Evolutionary conservation across 2,888 invertebrate genomes (phyloP).

Genomic region (Ophonus ardosiacus): DNA sequence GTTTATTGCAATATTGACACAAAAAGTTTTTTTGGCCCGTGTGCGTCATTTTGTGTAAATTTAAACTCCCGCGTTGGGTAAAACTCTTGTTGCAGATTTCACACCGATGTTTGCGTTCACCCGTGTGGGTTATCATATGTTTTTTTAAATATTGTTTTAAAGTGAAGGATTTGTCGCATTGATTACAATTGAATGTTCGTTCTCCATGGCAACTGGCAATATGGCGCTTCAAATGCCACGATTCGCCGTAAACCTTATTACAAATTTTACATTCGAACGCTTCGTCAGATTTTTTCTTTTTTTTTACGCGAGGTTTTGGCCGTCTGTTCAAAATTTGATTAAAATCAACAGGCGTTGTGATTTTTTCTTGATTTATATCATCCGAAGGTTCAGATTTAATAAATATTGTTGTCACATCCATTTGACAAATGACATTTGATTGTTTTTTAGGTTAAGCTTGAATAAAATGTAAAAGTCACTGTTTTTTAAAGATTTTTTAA

Average conservation of each 20-base stretch:
- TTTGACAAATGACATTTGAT: too few species aligned
- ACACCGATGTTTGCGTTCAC: not conserved
- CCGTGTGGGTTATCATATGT: slow-evolving; percentile 18
- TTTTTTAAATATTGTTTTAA: slow-evolving; percentile 22
- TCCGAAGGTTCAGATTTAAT: not conserved
- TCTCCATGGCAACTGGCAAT: not conserved
- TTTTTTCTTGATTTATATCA: not conserved
- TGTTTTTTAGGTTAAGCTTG: not conserved
- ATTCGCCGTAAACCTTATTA: not conserved
- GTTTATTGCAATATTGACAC: slow-evolving; percentile 20
- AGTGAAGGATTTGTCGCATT: not conserved
- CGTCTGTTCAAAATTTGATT: not conserved
- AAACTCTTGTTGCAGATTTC: slow-evolving; percentile 16
- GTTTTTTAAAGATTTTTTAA: too few species aligned
- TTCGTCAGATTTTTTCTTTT: not conserved
- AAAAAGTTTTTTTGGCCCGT: slow-evolving; percentile 19
- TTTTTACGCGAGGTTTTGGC: not conserved
- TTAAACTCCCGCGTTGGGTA: slow-evolving; percentile 8
- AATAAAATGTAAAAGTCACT: too few species aligned
- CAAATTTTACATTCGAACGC: not conserved
- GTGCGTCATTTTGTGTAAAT: slow-evolving; percentile 22
- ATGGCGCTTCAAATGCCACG: not conserved
- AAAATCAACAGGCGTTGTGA: not conserved
- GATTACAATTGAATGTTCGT: not conserved
- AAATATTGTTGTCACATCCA: not conserved